Conservation (phyloP, 2,888 invertebrate species). For the Yponomeuta plumbellus region DNA sequence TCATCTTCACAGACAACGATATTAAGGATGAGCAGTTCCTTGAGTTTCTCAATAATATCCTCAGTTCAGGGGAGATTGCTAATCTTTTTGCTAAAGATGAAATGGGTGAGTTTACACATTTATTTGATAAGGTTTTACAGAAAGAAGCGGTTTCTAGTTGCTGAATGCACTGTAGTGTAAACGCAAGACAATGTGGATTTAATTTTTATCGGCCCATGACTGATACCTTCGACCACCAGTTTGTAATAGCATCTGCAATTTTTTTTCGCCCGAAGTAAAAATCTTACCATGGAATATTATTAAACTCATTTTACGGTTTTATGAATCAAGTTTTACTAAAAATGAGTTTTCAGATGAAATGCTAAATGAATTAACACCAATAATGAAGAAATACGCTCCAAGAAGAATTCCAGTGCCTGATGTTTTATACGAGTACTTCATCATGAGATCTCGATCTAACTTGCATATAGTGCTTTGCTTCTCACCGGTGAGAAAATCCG, state of each 20-base stretch:
- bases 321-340: too few species aligned
- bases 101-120: conserved; percentile 64
- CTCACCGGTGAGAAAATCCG: conserved; percentile 81
- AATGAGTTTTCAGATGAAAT: conserved; percentile 81
- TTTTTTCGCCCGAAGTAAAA: too few species aligned
- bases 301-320: too few species aligned
- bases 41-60: conserved; percentile 91
- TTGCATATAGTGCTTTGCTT: conserved; percentile 91
- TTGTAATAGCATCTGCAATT: too few species aligned
- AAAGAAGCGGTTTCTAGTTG: too few species aligned
- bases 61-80: conserved; percentile 93
- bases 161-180: too few species aligned
- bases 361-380: conserved; percentile 81
- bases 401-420: conserved; percentile 86
- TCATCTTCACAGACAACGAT: conserved; percentile 94
- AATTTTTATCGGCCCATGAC: too few species aligned
- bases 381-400: conserved; percentile 89
- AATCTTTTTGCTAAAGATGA: conserved; percentile 93
- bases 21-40: conserved; percentile 93
- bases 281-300: too few species aligned
- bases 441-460: conserved; percentile 86
- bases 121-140: not conserved
- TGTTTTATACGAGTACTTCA: conserved; percentile 90
- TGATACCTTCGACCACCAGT: too few species aligned
- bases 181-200: too few species aligned